Base-by-base conservation (phyloP, 2,888 invertebrate species). In the Dynastes tityus region DNA sequence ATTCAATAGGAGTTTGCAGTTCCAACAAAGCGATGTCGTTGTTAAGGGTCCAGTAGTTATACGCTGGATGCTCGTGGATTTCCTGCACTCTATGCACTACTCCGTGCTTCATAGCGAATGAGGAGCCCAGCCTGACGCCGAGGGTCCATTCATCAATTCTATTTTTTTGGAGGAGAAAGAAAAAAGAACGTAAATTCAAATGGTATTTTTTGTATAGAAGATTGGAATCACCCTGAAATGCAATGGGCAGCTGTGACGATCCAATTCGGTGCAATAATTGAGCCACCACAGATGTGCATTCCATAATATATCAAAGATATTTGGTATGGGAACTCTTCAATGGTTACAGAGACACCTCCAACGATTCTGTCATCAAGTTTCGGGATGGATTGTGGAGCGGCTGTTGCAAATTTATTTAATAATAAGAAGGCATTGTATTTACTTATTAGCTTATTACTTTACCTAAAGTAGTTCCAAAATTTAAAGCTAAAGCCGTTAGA, bases 21-120 rank as follows among this genome's bases (percentile, higher is more conserved):
- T 77, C 70, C 40, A 81, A 53, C 11, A 81, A 40, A 29, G 79
- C 74, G 16, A 81, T 81, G 45, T 81, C 81, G 68, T 76, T 76
- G 55, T 80, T 78, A 11, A 74, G 65, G 8, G 53, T 78, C 55
- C 55, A 58, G 1, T 3, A 58, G 22, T 22, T 40, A 9, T 67
- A 67, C 22, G 22, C n/a, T n/a, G 65, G 45, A 67, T 67, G 37
- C 16, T 67, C 22, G 40, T 67, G 22, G 40, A 67, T 67, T n/a
- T 40, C 16, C 16, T 11, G 13, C 22, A 67, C 45, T 1, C 22
- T 22, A 22, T 22, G 22, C 1, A 16, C 16, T 8, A n/a, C n/a
- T 8, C 65, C 65, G 16, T 40, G 22, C 3, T 11, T 1, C 16
- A 22, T 45, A 16, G 40, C 65, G 11, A 40, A 67, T 2, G 65